Percentiles rank a stretch among this genome's conserved stretches.
Conservation (phyloP, 2,797 vertebrate genomes). For the Lepilemur septentrionalis region DNA sequence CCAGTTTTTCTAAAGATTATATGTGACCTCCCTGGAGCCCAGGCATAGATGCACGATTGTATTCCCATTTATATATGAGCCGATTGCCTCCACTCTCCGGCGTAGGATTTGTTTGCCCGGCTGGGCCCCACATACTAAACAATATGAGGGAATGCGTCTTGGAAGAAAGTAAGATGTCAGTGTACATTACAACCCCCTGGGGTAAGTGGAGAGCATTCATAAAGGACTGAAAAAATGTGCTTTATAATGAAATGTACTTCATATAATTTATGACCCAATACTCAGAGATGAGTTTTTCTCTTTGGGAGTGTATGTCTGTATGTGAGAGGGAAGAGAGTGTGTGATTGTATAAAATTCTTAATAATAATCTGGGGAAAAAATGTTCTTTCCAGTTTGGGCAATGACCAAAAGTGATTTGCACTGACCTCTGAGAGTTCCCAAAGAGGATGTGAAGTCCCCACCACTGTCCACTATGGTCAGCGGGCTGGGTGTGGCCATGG, state of each 20-base stretch:
- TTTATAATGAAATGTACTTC: conserved; percentile 85
- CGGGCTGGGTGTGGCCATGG: background rate
- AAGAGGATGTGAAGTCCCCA: background rate
- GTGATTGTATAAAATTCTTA: conserved; percentile 73
- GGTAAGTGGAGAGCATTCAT: conserved; percentile 83
- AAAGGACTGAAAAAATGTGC: conserved; percentile 82
- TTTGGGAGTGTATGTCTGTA: conserved; percentile 65
- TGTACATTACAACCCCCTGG: conserved; percentile 83
- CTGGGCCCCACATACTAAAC: conserved; percentile 73
- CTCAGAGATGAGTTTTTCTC: conserved; percentile 73
- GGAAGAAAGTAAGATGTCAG: conserved; percentile 86
- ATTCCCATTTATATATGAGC: background rate
- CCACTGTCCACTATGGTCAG: background rate
- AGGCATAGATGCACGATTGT: conserved; percentile 36
- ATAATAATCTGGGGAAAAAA: conserved; percentile 75
- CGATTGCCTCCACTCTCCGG: background rate
- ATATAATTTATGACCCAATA: conserved; percentile 84
- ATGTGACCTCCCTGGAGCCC: conserved; percentile 61
- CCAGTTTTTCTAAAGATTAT: conserved; percentile 25
- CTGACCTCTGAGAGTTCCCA: conserved; percentile 47
- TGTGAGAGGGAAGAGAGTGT: conserved; percentile 43
- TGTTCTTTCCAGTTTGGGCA: conserved; percentile 78
- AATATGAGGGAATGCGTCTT: conserved; percentile 72
- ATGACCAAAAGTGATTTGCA: conserved; percentile 66
- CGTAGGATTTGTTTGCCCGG: conserved; percentile 70